Percentiles rank a stretch among this genome's conserved stretches.
phyloP scores from a whole-genome alignment of 2,888 invertebrate genomes.

The Drosophila fulvimacula region DNA sequence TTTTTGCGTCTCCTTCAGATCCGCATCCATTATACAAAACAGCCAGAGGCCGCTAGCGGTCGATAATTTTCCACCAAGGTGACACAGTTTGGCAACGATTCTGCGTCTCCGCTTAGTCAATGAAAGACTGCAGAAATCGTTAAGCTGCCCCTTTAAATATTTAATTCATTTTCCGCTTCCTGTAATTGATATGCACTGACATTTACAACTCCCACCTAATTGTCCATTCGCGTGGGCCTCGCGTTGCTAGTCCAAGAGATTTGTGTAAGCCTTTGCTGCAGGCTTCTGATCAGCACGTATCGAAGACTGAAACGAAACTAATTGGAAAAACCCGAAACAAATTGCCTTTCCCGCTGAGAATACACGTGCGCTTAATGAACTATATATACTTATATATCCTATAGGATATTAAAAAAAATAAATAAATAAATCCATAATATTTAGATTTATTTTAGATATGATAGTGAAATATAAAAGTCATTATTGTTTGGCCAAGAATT shows the following conservation, averaged over 20 bases:
- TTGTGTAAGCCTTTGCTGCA: neutral
- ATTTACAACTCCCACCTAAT: slow-evolving; percentile 19
- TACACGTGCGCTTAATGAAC: slow-evolving; percentile 1
- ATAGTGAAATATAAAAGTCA: neutral
- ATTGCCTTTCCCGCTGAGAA: neutral
- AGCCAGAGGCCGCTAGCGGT: slow-evolving; percentile 20
- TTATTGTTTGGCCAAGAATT: neutral
- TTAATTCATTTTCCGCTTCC: slow-evolving; percentile 70
- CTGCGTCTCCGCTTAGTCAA: slow-evolving; percentile 31
- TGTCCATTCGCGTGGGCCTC: slow-evolving; percentile 14
- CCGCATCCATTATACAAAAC: slow-evolving; percentile 46
- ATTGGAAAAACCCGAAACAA: slow-evolving; percentile 6
- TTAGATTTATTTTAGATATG: neutral
- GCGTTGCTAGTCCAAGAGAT: neutral
- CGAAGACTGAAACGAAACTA: neutral
- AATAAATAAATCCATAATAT: neutral
- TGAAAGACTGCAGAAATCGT: slow-evolving; percentile 43
- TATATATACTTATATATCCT: too few species aligned
- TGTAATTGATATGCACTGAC: slow-evolving; percentile 60
- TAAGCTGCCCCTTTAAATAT: slow-evolving; percentile 49
- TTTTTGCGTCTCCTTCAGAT: slow-evolving; percentile 40
- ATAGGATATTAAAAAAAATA: neutral
- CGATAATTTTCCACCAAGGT: slow-evolving; percentile 53
- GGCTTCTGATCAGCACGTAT: slow-evolving; percentile 1
- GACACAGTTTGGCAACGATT: slow-evolving; percentile 57